Evolutionary conservation across 2,113 vertebrate genomes (phyloP).

Genomic region (sheep (Ovis aries)): DNA sequence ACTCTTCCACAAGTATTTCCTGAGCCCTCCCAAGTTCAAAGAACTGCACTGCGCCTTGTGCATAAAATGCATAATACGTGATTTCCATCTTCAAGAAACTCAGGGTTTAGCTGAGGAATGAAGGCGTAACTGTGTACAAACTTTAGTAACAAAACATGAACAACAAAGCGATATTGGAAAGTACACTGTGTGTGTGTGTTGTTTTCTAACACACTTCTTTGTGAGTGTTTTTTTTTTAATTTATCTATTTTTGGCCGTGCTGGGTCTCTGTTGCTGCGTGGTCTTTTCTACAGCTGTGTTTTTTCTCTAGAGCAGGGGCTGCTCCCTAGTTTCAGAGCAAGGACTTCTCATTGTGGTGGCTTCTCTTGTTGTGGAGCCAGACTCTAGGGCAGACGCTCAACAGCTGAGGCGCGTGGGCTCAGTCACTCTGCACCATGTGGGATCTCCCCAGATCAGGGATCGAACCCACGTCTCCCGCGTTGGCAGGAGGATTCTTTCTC

Average conservation of each 20-base stretch:
- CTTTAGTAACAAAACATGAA: background rate
- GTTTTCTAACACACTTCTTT: background rate
- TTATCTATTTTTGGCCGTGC: rapidly evolving
- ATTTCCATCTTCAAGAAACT: background rate
- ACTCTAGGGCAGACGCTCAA: background rate
- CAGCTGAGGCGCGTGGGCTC: background rate
- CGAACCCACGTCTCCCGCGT: background rate
- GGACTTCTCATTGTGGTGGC: background rate
- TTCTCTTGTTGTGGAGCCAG: background rate
- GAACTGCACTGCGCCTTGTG: too few species aligned
- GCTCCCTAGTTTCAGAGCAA: background rate
- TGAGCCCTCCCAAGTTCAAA: background rate
- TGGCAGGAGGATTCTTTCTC: background rate
- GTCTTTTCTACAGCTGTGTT: background rate
- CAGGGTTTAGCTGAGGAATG: background rate
- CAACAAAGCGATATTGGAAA: rapidly evolving
- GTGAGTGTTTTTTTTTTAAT: background rate
- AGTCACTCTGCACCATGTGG: background rate
- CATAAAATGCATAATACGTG: background rate
- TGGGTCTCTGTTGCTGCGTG: background rate
- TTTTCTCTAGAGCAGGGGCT: background rate
- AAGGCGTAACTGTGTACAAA: background rate
- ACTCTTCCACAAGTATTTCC: background rate
- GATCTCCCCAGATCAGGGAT: background rate
- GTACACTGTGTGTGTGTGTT: background rate